These are phyloP conservation scores for Gryllus bimaculatus DNA, from an alignment of 1,140 invertebrate species.

Conservation along the genomic window DNA sequence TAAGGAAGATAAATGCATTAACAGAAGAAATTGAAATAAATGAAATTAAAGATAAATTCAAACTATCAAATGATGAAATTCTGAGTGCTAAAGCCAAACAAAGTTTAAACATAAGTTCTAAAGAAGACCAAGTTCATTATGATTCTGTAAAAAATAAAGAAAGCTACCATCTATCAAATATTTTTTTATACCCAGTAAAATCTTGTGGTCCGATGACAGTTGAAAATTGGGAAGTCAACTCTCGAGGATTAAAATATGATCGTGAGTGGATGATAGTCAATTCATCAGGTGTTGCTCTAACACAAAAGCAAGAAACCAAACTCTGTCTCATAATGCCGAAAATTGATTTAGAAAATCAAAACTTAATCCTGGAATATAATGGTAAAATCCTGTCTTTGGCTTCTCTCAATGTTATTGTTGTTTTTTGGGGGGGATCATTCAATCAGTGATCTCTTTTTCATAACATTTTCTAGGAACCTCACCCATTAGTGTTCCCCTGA, in stretches of 20 bases:
- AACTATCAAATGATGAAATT: background rate
- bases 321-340: slow-evolving; percentile 73
- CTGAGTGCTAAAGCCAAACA: background rate
- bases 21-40: slow-evolving; percentile 10
- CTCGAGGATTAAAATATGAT: slow-evolving; percentile 75
- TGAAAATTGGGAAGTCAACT: slow-evolving; percentile 58
- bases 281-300: slow-evolving; percentile 64
- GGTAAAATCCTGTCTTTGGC: slow-evolving; percentile 36
- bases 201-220: slow-evolving; percentile 76
- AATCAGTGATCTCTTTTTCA: background rate
- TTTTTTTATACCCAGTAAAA: slow-evolving; percentile 89
- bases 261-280: slow-evolving; percentile 87
- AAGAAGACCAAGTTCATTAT: too few relatives aligned
- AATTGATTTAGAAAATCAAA: slow-evolving; percentile 50
- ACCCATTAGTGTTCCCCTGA: background rate
- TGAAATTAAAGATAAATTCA: slow-evolving; percentile 2
- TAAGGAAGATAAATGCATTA: background rate
- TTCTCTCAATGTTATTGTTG: slow-evolving; percentile 6
- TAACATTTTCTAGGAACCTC: background rate
- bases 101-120: too few relatives aligned
- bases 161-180: slow-evolving; percentile 33
- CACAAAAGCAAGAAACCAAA: slow-evolving; percentile 73
- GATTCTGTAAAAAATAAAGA: background rate
- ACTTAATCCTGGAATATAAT: slow-evolving; percentile 56
- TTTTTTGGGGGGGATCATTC: background rate